Evolutionary conservation across 1,140 invertebrate species (phyloP).

Genomic region (Bradysia coprophila): DNA sequence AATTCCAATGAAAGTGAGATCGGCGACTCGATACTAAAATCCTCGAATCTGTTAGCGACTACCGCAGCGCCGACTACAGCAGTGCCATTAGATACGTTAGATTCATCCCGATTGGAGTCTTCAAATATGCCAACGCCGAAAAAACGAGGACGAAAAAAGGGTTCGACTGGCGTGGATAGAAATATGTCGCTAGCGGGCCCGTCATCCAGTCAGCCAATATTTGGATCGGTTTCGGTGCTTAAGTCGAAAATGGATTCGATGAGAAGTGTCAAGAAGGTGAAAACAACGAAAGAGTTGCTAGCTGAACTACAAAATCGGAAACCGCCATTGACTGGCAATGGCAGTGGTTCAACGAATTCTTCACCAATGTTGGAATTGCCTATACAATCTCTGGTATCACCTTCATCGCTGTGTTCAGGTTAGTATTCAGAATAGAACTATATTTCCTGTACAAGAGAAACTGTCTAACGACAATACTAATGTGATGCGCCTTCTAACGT

Average conservation of each 20-base stretch:
- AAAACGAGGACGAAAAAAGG: constrained; percentile 49
- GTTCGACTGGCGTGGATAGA: constrained; percentile 35
- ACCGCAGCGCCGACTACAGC: neutral
- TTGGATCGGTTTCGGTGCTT: constrained; percentile 31
- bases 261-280: constrained; percentile 48
- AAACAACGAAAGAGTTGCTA: constrained; percentile 68
- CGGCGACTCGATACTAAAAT: neutral
- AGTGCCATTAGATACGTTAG: neutral
- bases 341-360: neutral
- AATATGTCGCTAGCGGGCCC: constrained; percentile 8
- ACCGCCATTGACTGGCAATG: constrained; percentile 11
- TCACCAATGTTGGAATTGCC: neutral
- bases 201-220: constrained; percentile 21
- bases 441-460: no score
- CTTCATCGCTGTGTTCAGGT: neutral
- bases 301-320: constrained; percentile 51
- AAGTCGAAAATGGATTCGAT: constrained; percentile 39
- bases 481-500: no score
- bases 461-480: no score
- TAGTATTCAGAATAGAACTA: no score
- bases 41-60: neutral
- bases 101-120: neutral
- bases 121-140: neutral
- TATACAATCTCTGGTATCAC: neutral
- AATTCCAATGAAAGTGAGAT: neutral